Conservation (phyloP, 2,113 vertebrate genomes). For the Lipophrys pholis region DNA sequence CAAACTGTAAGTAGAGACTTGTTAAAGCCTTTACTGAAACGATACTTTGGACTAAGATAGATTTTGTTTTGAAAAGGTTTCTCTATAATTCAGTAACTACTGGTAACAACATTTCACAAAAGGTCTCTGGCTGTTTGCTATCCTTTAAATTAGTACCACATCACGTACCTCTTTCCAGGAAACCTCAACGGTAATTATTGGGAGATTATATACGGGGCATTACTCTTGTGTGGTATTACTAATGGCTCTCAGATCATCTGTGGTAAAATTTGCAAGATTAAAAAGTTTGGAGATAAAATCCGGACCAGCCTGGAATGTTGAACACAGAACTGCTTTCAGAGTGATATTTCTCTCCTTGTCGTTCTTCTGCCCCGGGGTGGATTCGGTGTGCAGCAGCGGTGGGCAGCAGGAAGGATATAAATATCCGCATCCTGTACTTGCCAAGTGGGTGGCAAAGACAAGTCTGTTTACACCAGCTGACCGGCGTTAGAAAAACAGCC, state of each 20-base stretch:
- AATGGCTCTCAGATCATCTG: neutral
- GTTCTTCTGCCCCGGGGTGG: conserved; percentile 8
- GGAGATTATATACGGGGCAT: neutral
- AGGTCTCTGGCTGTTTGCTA: neutral
- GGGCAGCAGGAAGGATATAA: conserved; percentile 51
- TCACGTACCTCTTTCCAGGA: neutral
- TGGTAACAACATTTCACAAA: neutral
- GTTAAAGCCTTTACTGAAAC: neutral
- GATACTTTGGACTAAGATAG: neutral
- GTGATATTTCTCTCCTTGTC: conserved; percentile 9
- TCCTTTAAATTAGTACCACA: neutral
- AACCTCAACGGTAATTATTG: neutral
- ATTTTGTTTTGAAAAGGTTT: neutral
- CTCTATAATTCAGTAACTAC: neutral
- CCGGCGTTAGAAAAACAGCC: conserved; percentile 23
- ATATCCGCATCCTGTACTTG: conserved; percentile 50
- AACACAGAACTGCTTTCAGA: neutral
- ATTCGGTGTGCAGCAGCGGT: conserved; percentile 10
- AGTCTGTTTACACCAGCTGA: conserved; percentile 56
- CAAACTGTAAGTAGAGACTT: neutral
- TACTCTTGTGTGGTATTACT: no score
- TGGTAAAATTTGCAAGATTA: neutral
- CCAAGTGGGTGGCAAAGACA: conserved; percentile 55
- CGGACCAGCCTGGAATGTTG: neutral
- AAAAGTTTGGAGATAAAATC: no score